Conservation (phyloP, 2,113 vertebrate species). For the Onychorhynchus coronatus region DNA sequence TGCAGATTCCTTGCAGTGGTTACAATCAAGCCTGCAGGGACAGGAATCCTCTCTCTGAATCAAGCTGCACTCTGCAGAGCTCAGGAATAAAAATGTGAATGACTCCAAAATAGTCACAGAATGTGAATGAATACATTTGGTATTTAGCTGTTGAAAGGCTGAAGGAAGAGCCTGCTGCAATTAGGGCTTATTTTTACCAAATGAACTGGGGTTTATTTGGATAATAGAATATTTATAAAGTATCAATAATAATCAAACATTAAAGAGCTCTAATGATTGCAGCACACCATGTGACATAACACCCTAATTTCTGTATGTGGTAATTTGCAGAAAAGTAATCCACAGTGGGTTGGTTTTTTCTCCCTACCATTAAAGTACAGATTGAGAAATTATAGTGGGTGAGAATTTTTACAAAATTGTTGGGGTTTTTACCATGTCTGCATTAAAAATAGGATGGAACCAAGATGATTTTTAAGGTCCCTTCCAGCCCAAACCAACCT, state of each 20-base stretch:
- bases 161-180: slow-evolving; percentile 9
- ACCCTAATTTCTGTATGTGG: neutral
- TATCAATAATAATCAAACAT: slow-evolving; percentile 12
- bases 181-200: slow-evolving; percentile 2
- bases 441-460: neutral
- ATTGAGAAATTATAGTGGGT: neutral
- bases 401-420: neutral
- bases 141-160: neutral
- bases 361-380: neutral
- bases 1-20: neutral
- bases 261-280: neutral
- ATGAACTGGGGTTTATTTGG: neutral
- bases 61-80: neutral
- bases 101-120: neutral
- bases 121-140: neutral
- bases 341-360: neutral
- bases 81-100: neutral
- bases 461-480: neutral
- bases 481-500: neutral
- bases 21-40: neutral
- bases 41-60: neutral
- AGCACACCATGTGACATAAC: neutral
- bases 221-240: neutral
- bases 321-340: neutral
- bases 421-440: neutral